Percentiles rank a stretch among this genome's conserved stretches.
phyloP scores from a whole-genome alignment of 2,797 vertebrate species.

The Girardinus metallicus region DNA sequence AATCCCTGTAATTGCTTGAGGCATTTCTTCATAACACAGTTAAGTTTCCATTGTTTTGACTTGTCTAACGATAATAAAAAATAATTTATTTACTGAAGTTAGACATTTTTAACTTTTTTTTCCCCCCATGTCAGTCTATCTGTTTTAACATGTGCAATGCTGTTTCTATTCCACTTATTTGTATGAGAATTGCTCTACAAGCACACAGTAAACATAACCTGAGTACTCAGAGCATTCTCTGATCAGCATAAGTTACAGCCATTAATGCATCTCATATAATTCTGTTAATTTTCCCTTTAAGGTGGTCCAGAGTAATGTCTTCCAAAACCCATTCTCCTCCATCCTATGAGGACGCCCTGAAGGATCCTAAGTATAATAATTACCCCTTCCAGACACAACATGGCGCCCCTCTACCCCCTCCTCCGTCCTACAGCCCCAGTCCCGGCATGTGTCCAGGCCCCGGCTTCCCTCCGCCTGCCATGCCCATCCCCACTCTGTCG shows the following conservation, averaged over 20 bases:
- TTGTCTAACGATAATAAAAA: background rate
- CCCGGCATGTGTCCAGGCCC: slow-evolving; percentile 66
- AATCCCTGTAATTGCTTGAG: background rate
- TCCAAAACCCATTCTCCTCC: slow-evolving; percentile 85
- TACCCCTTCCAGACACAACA: slow-evolving; percentile 62
- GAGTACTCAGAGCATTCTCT: background rate
- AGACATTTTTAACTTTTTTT: background rate
- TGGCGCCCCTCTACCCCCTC: slow-evolving; percentile 52
- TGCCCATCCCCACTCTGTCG: slow-evolving; percentile 71
- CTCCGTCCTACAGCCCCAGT: slow-evolving; percentile 71
- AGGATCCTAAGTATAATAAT: slow-evolving; percentile 68
- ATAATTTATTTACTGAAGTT: background rate
- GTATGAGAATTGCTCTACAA: background rate
- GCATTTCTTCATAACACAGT: background rate
- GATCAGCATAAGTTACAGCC: background rate
- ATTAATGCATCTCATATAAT: background rate
- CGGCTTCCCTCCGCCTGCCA: slow-evolving; percentile 57
- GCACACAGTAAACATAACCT: background rate
- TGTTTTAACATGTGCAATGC: background rate
- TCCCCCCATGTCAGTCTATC: background rate
- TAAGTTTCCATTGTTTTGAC: background rate
- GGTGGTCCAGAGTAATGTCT: slow-evolving; percentile 67
- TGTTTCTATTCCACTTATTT: background rate
- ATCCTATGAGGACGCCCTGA: slow-evolving; percentile 85
- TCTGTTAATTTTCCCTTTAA: slow-evolving; percentile 17